phyloP scores from a whole-genome alignment of 2,888 invertebrate genomes.

The Phrixothrix hirtus region DNA sequence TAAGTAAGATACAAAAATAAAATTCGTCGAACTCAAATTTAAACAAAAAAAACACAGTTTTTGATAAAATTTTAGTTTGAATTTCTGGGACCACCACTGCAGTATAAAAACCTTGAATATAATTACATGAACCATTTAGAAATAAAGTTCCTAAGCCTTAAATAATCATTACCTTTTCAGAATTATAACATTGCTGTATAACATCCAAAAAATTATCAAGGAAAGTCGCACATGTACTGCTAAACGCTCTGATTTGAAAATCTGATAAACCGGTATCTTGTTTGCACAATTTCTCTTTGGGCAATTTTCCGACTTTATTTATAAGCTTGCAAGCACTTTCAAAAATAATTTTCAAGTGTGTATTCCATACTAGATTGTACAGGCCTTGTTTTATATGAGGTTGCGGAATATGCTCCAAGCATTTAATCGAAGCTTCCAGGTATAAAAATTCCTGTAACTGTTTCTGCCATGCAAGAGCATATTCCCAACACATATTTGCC shows the following conservation, averaged over 20 bases:
- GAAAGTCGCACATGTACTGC: slow-evolving; percentile 58
- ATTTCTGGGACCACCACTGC: neutral
- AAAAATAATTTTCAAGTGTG: slow-evolving; percentile 80
- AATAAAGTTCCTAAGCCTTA: neutral
- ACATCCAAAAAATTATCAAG: slow-evolving; percentile 57
- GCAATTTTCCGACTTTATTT: slow-evolving; percentile 81
- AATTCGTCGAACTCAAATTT: too few relatives aligned
- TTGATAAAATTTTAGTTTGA: neutral
- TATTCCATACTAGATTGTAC: slow-evolving; percentile 85
- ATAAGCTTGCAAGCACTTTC: slow-evolving; percentile 75
- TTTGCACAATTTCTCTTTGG: slow-evolving; percentile 80
- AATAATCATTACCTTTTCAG: slow-evolving; percentile 32
- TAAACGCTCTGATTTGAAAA: slow-evolving; percentile 61
- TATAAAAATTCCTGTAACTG: slow-evolving; percentile 67
- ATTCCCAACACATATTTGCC: slow-evolving; percentile 91
- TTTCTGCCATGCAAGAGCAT: slow-evolving; percentile 84
- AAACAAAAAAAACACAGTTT: too few relatives aligned
- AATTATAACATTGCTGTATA: slow-evolving; percentile 47
- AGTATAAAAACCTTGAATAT: neutral
- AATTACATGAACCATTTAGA: neutral
- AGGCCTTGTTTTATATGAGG: slow-evolving; percentile 76
- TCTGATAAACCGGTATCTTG: slow-evolving; percentile 77
- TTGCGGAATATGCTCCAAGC: slow-evolving; percentile 69
- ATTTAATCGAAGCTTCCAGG: slow-evolving; percentile 72
- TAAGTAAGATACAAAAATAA: too few relatives aligned